phyloP scores from a whole-genome alignment of 2,888 invertebrate genomes.

The Cancer borealis region DNA sequence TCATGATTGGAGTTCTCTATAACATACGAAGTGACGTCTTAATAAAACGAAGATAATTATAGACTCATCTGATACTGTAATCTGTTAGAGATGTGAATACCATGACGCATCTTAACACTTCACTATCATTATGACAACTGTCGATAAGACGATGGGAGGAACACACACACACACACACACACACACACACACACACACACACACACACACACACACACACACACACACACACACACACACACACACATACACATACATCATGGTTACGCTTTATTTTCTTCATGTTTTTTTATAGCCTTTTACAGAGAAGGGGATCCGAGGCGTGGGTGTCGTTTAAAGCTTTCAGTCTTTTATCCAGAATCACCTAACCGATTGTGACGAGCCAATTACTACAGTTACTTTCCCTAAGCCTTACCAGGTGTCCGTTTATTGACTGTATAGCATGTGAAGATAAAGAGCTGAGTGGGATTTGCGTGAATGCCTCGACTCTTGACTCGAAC shows the following conservation, averaged over 20 bases:
- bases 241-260: too few species aligned
- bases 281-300: neutral
- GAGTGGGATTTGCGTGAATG: neutral
- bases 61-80: neutral
- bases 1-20: neutral
- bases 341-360: too few species aligned
- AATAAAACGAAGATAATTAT: neutral
- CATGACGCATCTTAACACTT: neutral
- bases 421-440: too few species aligned
- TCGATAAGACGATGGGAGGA: neutral
- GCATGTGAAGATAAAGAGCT: neutral
- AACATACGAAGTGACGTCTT: neutral
- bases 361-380: too few species aligned
- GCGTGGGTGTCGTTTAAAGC: neutral
- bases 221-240: neutral
- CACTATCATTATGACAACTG: neutral
- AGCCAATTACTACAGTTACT: too few species aligned
- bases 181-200: conserved; percentile 40
- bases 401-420: too few species aligned
- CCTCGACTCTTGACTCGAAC: neutral
- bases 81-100: neutral
- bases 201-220: conserved; percentile 29
- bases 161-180: neutral
- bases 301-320: neutral
- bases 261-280: too few species aligned